phyloP scores from a whole-genome alignment of 2,797 vertebrate genomes.

The Chrysocyon brachyurus region DNA sequence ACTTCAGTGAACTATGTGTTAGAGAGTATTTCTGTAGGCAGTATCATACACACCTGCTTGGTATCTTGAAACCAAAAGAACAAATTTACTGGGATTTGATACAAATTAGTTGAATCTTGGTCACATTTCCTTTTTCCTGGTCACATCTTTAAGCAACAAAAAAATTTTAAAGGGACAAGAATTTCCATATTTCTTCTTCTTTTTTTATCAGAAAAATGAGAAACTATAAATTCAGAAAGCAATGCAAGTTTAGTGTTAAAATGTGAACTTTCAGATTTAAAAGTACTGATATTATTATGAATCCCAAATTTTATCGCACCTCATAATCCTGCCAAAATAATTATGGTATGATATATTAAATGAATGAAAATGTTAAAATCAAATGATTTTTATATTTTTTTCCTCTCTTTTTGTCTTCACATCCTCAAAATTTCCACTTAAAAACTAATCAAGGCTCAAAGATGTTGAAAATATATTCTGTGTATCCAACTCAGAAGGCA shows the following conservation, averaged over 20 bases:
- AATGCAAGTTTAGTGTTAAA: background rate
- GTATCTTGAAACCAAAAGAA: background rate
- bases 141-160: constrained; percentile 21
- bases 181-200: background rate
- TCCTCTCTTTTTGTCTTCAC: background rate
- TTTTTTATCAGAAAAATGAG: background rate
- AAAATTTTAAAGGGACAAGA: background rate
- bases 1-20: background rate
- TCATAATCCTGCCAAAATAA: background rate
- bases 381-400: background rate
- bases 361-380: background rate
- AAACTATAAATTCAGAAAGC: background rate
- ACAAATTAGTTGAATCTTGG: background rate
- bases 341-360: background rate
- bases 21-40: background rate
- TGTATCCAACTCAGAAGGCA: background rate
- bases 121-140: background rate
- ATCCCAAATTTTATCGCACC: background rate
- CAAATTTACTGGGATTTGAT: background rate
- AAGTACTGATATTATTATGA: background rate
- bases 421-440: constrained; percentile 34
- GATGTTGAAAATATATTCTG: background rate
- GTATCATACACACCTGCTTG: background rate
- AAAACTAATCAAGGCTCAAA: constrained; percentile 39
- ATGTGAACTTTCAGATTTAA: background rate